Base-by-base conservation (phyloP, 2,113 vertebrate genomes). In the Spea multiplicata region DNA sequence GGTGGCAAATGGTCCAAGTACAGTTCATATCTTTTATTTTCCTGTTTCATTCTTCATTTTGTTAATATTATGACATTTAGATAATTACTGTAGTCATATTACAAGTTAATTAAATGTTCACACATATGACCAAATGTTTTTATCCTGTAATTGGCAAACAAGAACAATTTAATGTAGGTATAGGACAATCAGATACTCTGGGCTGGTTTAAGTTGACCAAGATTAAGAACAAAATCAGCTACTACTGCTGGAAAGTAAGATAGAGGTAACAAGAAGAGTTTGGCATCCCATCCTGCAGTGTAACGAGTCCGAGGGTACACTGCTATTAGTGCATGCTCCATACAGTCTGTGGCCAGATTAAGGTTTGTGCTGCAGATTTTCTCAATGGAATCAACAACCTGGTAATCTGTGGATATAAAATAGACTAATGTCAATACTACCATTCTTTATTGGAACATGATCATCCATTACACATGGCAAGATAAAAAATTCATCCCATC, bases 281-380 rank as follows among this genome's bases (percentile, higher is more conserved):
- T 90, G 78, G 93, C 86, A 0, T 94, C 91, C 91, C 91, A 92
- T 14, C 94, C 91, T 0, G 68, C 86, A 0, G 90, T 85, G 81
- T 95, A 95, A 66, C 92, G 89, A 46, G 69, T 80, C 0, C 90
- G 87, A 0, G 93, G 93, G 55, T 88, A 44, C 9, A 79, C 9
- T 0, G 92, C 88, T 16, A 86, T 91, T 80, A 95, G 81, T 0
- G 93, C 92, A 0, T 94, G 94, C 61, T 91, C 91, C 91, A 95
- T 92, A 81, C 91, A 91, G 76, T 85, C 83, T 0, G 91, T 92
- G 5, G 93, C 94, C 81, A 84, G 73, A 2, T 45, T 64, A 3
- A 74, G 17, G 1, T 65, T 74, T 0, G 14, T 65, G 8, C n/a
- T 30, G n/a, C 59, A 49, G 14, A 57, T 8, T 45, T 10, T 14